phyloP scores from a whole-genome alignment of 2,113 vertebrate species.

The Alligator sinensis region DNA sequence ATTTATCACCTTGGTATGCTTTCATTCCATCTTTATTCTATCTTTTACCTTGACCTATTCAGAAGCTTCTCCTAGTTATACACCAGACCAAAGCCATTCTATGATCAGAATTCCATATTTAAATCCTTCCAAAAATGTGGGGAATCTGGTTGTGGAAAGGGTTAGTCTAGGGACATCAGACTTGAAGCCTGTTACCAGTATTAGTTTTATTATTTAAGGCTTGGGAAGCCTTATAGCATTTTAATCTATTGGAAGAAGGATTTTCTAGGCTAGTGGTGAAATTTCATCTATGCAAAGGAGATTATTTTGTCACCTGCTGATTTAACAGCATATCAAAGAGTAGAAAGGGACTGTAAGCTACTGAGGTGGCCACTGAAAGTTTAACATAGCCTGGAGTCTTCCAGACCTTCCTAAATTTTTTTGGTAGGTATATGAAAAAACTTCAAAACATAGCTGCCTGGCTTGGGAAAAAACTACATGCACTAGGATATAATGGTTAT shows the following conservation, averaged over 20 bases:
- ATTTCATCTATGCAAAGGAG: not conserved
- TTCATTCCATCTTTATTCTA: not conserved
- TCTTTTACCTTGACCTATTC: not conserved
- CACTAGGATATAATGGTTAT: constrained; percentile 24
- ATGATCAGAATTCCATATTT: not conserved
- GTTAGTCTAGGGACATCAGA: not conserved
- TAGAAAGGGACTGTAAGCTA: not conserved
- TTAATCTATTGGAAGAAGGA: not conserved
- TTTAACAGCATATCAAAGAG: constrained; percentile 2
- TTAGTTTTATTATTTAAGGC: not conserved
- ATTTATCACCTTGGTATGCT: not conserved
- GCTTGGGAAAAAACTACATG: not conserved
- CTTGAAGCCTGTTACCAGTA: not conserved
- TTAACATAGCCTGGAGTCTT: not conserved
- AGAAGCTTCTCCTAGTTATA: not conserved
- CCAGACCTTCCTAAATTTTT: not conserved
- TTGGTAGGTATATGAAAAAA: not conserved
- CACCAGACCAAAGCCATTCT: not conserved
- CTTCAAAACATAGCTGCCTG: not conserved
- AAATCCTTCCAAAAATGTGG: not conserved
- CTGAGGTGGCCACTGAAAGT: not conserved
- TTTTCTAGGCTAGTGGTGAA: not conserved
- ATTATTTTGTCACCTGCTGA: constrained; percentile 4
- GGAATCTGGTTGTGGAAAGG: not conserved
- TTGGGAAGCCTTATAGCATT: not conserved